Evolutionary conservation across 1,140 invertebrate species (phyloP).

Genomic region (Euwallacea fornicatus): DNA sequence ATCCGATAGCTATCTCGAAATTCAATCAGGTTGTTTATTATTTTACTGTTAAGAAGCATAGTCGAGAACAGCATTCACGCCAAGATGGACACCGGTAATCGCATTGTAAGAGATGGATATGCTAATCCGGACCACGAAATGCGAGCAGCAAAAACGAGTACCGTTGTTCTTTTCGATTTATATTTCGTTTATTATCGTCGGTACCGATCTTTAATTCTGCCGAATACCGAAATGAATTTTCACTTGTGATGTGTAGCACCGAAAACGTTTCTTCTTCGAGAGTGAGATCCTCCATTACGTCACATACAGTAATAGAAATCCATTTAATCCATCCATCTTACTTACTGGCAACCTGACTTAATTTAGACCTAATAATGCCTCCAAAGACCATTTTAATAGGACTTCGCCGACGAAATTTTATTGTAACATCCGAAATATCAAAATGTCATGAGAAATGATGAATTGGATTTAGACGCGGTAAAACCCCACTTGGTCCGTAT

Average conservation of each 20-base stretch:
- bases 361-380: slow-evolving; percentile 20
- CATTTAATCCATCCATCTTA: slow-evolving; percentile 21
- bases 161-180: slow-evolving; percentile 23
- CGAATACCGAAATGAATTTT: slow-evolving; percentile 6
- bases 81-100: slow-evolving; percentile 20
- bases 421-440: slow-evolving; percentile 16
- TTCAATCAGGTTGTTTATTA: slow-evolving; percentile 28
- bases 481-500: slow-evolving; percentile 14
- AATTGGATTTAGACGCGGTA: slow-evolving; percentile 23
- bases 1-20: slow-evolving; percentile 19
- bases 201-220: slow-evolving; percentile 3
- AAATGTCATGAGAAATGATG: slow-evolving; percentile 27
- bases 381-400: slow-evolving; percentile 9
- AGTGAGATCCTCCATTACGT: too few species aligned
- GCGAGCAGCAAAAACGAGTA: slow-evolving; percentile 24
- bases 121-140: slow-evolving; percentile 21
- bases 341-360: slow-evolving; percentile 24
- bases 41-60: slow-evolving; percentile 30
- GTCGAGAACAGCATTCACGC: slow-evolving; percentile 18
- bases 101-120: slow-evolving; percentile 26
- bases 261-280: too few species aligned
- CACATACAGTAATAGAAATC: slow-evolving; percentile 13
- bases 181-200: not conserved
- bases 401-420: slow-evolving; percentile 21
- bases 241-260: too few species aligned